Evolutionary conservation across 2,888 invertebrate genomes (phyloP).

Genomic region (Nemotelus nigrinus): DNA sequence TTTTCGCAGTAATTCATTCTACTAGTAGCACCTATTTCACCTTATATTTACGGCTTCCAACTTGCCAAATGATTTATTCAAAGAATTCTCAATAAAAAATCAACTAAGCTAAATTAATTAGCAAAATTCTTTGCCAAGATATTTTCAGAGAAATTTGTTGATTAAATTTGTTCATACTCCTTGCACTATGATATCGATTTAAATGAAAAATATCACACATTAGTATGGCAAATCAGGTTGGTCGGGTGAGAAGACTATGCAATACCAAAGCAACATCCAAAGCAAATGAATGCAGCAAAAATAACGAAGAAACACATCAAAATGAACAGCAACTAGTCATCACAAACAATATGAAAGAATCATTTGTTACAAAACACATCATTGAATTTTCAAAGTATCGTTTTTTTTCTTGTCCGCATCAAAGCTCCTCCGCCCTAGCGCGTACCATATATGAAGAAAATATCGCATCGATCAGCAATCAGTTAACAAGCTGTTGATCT

Average conservation of each 20-base stretch:
- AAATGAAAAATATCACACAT: constrained; percentile 38
- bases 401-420: constrained; percentile 17
- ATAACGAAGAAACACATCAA: neutral
- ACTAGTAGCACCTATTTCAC: too few species aligned
- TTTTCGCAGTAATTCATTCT: too few species aligned
- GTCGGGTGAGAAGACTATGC: neutral
- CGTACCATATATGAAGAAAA: constrained; percentile 16
- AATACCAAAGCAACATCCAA: too few species aligned
- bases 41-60: too few species aligned
- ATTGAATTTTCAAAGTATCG: neutral
- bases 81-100: too few species aligned
- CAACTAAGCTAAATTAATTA: too few species aligned
- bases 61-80: too few species aligned
- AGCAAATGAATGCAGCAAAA: neutral
- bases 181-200: constrained; percentile 28
- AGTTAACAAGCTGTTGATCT: constrained; percentile 45
- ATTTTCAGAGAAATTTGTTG: too few species aligned
- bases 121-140: too few species aligned
- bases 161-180: constrained; percentile 8
- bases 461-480: constrained; percentile 40
- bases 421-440: neutral
- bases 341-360: constrained; percentile 14
- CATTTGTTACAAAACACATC: constrained; percentile 37
- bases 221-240: constrained; percentile 9
- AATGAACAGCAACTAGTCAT: constrained; percentile 17